Evolutionary conservation across 2,797 vertebrate genomes (phyloP), one percentile per base, ranked within the genome.

Genomic region (Danionella dracula): DNA sequence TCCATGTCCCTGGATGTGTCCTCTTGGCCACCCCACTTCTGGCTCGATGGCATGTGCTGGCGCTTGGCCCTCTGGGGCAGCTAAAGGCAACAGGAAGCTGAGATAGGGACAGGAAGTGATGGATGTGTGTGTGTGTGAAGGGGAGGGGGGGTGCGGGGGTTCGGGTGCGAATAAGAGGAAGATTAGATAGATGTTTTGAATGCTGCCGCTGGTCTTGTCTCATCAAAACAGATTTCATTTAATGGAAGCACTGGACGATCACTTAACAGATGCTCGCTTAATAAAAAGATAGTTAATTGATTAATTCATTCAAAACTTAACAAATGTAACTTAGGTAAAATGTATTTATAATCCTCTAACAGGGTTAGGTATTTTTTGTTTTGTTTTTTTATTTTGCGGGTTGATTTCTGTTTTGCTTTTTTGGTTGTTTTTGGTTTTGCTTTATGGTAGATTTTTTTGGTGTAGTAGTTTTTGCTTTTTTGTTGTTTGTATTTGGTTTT

Each of bases 21-120:
- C 56, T 41, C 42, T 44, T 17, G 12, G 65, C 40, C 57, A 58
- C 40, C 20, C 57, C 60, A 57, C 29, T 41, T 62, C 48, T 51
- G 72, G 82, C 82, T 82, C 83, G 56, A 66, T 76, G 81, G 89
- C 88, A 91, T 90, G 90, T 69, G 80, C 82, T 79, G 73, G 74
- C 68, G 51, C 76, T 86, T 85, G 63, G 29, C 74, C 60, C 68
- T 68, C 34, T 79, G 66, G 62, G 61, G 70, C 78, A 76, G 64
- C 56, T 48, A 69, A 68, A 35, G 64, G 58, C 61, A 57, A 61
- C 73, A 44, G 37, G 41, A 51, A 68, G 73, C 65, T 70, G 27
- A 66, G 35, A 38, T 55, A 72, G 66, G 56, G 71, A 77, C 46
- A 73, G 50, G 66, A 65, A 45, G 42, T 68, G 54, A 37, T 56